Base-by-base conservation (phyloP, 2,113 vertebrate genomes). In the Bujurquina vittata region DNA sequence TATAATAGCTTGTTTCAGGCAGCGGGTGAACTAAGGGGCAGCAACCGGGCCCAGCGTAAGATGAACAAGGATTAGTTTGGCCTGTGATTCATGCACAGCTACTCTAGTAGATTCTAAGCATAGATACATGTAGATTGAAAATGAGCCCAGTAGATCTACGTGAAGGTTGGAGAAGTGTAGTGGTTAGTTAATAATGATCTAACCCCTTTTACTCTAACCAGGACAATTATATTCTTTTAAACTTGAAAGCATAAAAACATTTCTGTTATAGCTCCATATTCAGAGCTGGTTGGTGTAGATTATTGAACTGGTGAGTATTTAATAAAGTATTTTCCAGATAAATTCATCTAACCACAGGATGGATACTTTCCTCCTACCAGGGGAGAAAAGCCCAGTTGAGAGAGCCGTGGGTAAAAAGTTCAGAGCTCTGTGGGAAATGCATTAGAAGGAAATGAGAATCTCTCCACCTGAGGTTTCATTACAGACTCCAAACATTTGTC, bases 381-480 rank as follows among this genome's bases (percentile, higher is more conserved):
- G 46, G 43, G 65, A 72, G 65, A 72, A 72, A 72, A 61, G n/a
- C 26, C 18, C 2, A n/a, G 20, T n/a, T 77, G 57, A 49, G 26
- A n/a, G 57, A 77, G 57, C 57, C 0, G 26, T 59, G 75, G 23
- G 57, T 77, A 59, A 77, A 77, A 59, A 61, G 61, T 77, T 69
- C 73, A 57, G 46, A 69, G 60, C 55, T 4, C 57, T 49, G 56
- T 58, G 75, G 40, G 79, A 65, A 60, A 60, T 55, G 52, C 61
- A 54, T 84, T 59, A 72, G 60, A 5, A 61, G 57, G 67, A 89
- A 77, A 85, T 84, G 81, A 87, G 49, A 81, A 49, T 84, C 23
- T 77, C 29, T 80, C 60, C 57, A 49, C 74, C 82, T 59, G 69
- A 87, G 69, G 10, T 85, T 89, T 87, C 74, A 82, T 82, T 80